These are phyloP conservation scores for Sparidentex hasta DNA, from an alignment of 2,797 vertebrate species.

Conservation along the genomic window DNA sequence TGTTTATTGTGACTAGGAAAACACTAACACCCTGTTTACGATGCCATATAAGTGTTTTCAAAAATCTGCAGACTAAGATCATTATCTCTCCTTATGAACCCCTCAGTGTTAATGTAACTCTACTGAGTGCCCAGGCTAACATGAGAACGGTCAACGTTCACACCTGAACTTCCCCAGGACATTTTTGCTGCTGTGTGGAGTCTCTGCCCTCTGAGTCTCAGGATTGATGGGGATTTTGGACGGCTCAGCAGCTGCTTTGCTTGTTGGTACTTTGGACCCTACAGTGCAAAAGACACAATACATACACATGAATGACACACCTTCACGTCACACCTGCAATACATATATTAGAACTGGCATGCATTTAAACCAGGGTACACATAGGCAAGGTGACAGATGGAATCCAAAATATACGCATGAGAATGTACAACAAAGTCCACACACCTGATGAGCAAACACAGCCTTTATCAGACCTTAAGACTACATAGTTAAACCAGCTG, in stretches of 20 bases:
- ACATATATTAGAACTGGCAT: neutral
- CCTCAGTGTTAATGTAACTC: neutral
- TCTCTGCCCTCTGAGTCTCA: neutral
- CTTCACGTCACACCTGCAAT: neutral
- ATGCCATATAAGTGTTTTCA: neutral
- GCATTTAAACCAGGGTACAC: neutral
- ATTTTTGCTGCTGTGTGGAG: neutral
- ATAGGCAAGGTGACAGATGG: neutral
- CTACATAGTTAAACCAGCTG: constrained; percentile 10
- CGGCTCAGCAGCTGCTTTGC: neutral
- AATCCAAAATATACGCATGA: neutral
- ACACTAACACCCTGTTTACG: neutral
- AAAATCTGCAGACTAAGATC: neutral
- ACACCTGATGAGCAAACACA: constrained; percentile 28
- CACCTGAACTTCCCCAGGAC: constrained; percentile 70
- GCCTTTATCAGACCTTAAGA: neutral
- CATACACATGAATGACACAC: neutral
- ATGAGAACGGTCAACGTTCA: neutral
- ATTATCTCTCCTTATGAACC: neutral
- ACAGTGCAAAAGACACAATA: neutral
- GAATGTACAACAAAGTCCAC: neutral
- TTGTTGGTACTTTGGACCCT: constrained; percentile 14
- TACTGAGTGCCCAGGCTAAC: neutral
- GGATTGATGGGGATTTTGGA: neutral
- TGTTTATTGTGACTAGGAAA: too few relatives aligned